Evolutionary conservation across 2,113 vertebrate species (phyloP), one percentile per base, ranked within the genome.

Genomic region (Peucedramus taeniatus): DNA sequence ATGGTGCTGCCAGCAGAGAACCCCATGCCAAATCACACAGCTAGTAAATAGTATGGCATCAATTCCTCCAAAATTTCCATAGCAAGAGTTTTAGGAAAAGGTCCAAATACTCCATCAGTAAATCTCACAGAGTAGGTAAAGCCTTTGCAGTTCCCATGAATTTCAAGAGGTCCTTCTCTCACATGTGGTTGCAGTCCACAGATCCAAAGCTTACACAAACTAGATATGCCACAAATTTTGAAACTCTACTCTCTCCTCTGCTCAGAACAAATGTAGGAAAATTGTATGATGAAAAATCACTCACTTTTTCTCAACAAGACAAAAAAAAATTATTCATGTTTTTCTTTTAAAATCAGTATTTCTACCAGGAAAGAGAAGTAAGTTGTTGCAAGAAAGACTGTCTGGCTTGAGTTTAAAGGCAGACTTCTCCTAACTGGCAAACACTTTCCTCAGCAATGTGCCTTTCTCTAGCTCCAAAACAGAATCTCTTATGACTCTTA

Each of bases 61-160:
- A 37, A 57, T 79, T 88, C 59, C 79, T 86, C 51, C 47, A 91
- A 93, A 86, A 68, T 86, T 81, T 93, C 93, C 90, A 75, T 24
- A 78, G 56, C 75, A 66, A 75, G 60, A 39, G 60, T 40, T 90
- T 90, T 44, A 88, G 93, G 90, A 97, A 90, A 40, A 92, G 71
- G 51, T 93, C 79, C 90, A 96, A 96, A 69, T n/a, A 40, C 9
- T 30, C 85, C 82, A 78, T 54, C 82, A 83, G 79, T 93, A 95
- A 92, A 90, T 75, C 90, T 90, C 11, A 0, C 59, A 6, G 56
- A 66, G 85, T 26, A 72, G 71, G 71, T 86, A 72, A 91, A 66
- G 39, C 39, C 27, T 83, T 88, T 83, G 78, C 63, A 70, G 37
- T 56, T 14, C 14, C 70, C 87, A 44, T 6, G 6, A 37, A 66